A percentile compares a stretch with the other conserved stretches of the same genome.
Evolutionary conservation across 2,113 vertebrate species (phyloP).

Genomic region (Poeciliopsis retropinna): DNA sequence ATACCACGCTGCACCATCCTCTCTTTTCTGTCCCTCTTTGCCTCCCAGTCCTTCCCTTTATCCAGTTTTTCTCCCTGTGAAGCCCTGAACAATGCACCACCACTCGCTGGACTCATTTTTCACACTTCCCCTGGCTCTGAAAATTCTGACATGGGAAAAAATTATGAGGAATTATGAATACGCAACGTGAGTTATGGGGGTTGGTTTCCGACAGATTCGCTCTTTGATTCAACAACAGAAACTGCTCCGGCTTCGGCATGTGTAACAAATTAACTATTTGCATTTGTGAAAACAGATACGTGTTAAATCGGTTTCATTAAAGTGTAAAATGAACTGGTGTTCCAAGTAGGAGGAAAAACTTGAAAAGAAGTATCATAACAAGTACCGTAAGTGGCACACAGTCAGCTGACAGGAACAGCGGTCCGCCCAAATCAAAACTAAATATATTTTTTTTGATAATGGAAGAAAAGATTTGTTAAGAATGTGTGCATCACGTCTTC

Average conservation of each 20-base stretch:
- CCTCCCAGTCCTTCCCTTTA: conserved; percentile 26
- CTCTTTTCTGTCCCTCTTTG: conserved; percentile 17
- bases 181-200: conserved; percentile 37
- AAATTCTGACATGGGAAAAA: conserved; percentile 45
- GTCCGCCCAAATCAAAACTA: no score
- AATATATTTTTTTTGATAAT: no score
- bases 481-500: no score
- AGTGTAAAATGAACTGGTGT: conserved; percentile 60
- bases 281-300: conserved; percentile 74
- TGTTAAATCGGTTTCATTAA: conserved; percentile 69
- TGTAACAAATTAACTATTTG: conserved; percentile 62
- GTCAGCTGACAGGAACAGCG: no score
- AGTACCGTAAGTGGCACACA: no score
- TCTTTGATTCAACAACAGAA: conserved; percentile 42
- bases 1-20: conserved; percentile 37
- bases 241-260: conserved; percentile 27
- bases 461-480: no score
- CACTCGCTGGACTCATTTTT: conserved; percentile 48
- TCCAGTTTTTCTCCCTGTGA: conserved; percentile 21
- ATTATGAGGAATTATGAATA: conserved; percentile 68
- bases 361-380: no score
- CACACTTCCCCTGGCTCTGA: conserved; percentile 29
- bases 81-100: conserved; percentile 32
- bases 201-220: conserved; percentile 20
- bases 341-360: neutral